Base-by-base conservation (phyloP, 2,797 vertebrate species). In the Hydrolagus colliei region DNA sequence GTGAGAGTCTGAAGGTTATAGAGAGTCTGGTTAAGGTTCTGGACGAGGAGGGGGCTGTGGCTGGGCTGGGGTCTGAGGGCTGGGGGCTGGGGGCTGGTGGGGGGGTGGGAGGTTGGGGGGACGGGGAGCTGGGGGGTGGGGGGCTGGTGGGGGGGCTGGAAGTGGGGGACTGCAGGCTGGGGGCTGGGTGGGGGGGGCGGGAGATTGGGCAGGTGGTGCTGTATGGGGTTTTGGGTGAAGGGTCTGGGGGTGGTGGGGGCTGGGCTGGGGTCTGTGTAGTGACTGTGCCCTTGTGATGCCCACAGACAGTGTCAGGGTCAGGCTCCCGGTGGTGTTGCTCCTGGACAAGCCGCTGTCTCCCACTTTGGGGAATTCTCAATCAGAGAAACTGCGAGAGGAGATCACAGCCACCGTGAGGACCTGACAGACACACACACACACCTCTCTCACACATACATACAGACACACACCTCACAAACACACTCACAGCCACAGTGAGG, bases 251-350 rank as follows among this genome's bases (percentile, higher is more conserved):
- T 41, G 9, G 32, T 35, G 16, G 79, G 27, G 68, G 16, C n/a
- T 20, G 79, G 2, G 41, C 14, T 14, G 8, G 68, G 20, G 13
- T 13, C 67, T 82, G 79, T 32, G 61, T 27, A 27, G 27, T 27
- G 18, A 68, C 22, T 68, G 18, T 20, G 12, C 67, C 9, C 59
- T 68, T 14, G 14, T 41, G 3, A 67, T 16, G 67, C 16, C 68
- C 68, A 2, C 79, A 82, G 79, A 82, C 62, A 65, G 62, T 10
- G 14, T 5, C 32, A 68, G 27, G 4, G 27, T 82, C 27, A 82
- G 68, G 63, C 20, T 92, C 59, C 89, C 90, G 41, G 90, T 89
- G 0, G 86, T 90, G 86, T 87, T 92, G 68, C 87, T 87, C 86
- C 88, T 92, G 89, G 89, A 89, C 71, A 87, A 86, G 90, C 85